phyloP scores from a whole-genome alignment of 2,888 invertebrate species.

The Melikaiella ostensackeni region DNA sequence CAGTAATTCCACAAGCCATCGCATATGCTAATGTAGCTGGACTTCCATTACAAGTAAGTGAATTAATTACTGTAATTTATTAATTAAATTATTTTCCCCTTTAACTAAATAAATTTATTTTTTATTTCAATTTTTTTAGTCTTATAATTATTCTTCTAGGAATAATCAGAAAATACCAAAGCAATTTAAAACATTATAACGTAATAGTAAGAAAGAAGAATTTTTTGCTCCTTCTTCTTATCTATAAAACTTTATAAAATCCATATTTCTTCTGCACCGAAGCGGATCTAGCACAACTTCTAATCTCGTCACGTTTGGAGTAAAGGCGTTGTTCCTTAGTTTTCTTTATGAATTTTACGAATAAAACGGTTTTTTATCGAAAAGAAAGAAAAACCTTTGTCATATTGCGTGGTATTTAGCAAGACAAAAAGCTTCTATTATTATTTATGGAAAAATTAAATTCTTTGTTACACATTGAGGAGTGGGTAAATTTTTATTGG shows the following conservation, averaged over 20 bases:
- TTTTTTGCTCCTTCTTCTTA: neutral
- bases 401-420: neutral
- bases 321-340: neutral
- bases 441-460: neutral
- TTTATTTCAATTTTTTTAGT: neutral
- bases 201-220: neutral
- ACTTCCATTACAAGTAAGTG: conserved; percentile 77
- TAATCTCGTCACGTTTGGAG: neutral
- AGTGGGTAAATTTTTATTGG: neutral
- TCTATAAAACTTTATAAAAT: neutral
- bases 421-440: neutral
- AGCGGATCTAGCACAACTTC: neutral
- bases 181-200: neutral
- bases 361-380: neutral
- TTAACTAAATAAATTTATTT: neutral
- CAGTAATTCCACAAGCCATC: conserved; percentile 84
- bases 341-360: neutral
- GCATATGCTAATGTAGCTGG: conserved; percentile 81
- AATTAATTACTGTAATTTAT: neutral
- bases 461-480: neutral
- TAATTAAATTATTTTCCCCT: neutral
- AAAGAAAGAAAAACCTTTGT: neutral
- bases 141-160: neutral
- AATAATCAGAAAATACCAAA: neutral
- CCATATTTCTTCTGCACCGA: neutral